These are phyloP conservation scores for Pseudois nayaur DNA, from an alignment of 2,113 vertebrate species.

Conservation along the genomic window DNA sequence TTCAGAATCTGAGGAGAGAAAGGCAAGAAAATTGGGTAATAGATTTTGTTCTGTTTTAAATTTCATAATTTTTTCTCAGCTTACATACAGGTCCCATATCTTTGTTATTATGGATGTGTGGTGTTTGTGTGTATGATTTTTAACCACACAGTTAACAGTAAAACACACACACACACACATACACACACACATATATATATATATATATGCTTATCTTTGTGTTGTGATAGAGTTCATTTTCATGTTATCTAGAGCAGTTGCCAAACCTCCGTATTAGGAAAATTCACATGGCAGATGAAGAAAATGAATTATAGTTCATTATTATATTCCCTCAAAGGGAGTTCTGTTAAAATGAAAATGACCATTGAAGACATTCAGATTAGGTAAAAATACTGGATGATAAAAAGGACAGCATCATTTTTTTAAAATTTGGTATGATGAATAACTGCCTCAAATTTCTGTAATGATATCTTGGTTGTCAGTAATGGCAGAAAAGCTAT, in stretches of 20 bases:
- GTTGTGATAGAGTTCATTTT: background rate
- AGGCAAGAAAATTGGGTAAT: slow-evolving; percentile 12
- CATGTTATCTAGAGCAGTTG: background rate
- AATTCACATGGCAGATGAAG: background rate
- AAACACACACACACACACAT: background rate
- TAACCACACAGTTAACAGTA: background rate
- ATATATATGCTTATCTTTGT: background rate
- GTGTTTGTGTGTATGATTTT: background rate
- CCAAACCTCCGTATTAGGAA: background rate
- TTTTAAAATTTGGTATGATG: background rate
- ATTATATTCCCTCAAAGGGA: background rate
- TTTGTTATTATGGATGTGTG: background rate
- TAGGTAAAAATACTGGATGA: background rate
- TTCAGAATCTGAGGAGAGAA: background rate
- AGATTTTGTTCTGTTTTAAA: slow-evolving; percentile 40
- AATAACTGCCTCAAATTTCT: slow-evolving; percentile 29
- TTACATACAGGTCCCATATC: background rate
- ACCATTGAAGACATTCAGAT: background rate
- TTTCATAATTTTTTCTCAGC: background rate
- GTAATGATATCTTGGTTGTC: background rate
- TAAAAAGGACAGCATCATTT: background rate
- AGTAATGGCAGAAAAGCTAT: background rate
- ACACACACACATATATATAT: background rate
- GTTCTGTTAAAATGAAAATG: slow-evolving; percentile 2
- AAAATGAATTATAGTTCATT: slow-evolving; percentile 4